Evolutionary conservation across 2,113 vertebrate species (phyloP).

Genomic region (Leptobrachium ailaonicum): DNA sequence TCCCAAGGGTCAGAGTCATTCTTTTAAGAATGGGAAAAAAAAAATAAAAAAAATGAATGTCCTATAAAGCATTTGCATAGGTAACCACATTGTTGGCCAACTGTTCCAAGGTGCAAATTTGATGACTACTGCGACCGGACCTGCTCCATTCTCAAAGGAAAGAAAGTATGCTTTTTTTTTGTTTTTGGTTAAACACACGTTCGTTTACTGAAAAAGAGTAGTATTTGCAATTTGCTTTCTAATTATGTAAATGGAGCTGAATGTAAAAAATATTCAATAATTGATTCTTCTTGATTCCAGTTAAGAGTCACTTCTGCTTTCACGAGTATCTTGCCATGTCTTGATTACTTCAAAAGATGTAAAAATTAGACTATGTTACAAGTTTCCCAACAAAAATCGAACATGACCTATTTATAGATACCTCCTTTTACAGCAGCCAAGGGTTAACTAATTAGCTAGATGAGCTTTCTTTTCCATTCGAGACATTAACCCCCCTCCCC

Average conservation of each 20-base stretch:
- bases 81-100: background rate
- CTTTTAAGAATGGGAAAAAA: no score
- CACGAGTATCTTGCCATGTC: background rate
- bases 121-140: background rate
- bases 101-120: no score
- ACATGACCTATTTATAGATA: background rate
- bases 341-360: background rate
- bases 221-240: background rate
- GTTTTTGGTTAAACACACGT: background rate
- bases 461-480: background rate
- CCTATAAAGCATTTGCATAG: background rate
- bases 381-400: background rate
- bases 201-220: no score
- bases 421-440: background rate
- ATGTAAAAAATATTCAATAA: background rate
- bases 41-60: no score
- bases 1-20: no score
- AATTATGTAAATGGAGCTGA: constrained; percentile 14
- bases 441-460: background rate
- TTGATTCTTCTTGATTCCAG: background rate
- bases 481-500: background rate
- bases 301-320: background rate
- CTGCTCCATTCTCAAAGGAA: background rate
- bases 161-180: background rate
- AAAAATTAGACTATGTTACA: background rate